Conservation (phyloP, 2,888 invertebrate genomes). For the Plebejus argus region DNA sequence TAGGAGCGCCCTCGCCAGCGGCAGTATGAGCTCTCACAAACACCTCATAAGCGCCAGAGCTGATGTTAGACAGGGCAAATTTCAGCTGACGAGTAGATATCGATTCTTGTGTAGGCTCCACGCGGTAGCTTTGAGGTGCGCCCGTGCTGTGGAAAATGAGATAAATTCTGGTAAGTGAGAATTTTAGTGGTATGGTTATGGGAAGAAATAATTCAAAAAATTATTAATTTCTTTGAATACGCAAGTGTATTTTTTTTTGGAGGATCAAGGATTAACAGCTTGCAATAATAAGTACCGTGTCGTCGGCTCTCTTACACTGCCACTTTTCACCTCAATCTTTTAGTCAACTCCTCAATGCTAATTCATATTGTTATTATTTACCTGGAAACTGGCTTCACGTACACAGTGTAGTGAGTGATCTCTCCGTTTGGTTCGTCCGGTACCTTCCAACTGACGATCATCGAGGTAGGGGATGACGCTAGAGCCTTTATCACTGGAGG, state of each 20-base stretch:
- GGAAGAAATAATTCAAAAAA: no score
- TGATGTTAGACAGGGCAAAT: conserved; percentile 71
- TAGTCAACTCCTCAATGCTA: no score
- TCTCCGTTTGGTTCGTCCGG: conserved; percentile 90
- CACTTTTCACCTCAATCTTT: no score
- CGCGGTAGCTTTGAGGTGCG: conserved; percentile 64
- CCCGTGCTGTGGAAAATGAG: conserved; percentile 54
- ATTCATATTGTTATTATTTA: conserved; percentile 39
- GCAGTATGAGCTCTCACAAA: conserved; percentile 83
- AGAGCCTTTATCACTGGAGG: conserved; percentile 91
- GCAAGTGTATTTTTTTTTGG: no score
- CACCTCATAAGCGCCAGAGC: conserved; percentile 80
- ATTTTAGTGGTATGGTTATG: no score
- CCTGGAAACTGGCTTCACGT: conserved; percentile 79
- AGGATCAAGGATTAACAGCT: no score
- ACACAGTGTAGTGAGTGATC: conserved; percentile 90
- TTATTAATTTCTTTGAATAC: no score
- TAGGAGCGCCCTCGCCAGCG: conserved; percentile 80
- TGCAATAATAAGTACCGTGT: no score
- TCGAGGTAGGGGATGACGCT: conserved; percentile 88
- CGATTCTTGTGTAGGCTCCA: conserved; percentile 58
- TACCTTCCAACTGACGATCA: conserved; percentile 91
- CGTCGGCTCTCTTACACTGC: no score
- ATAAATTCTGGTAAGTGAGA: no score
- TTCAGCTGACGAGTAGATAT: conserved; percentile 58